Evolutionary conservation across 2,113 vertebrate genomes (phyloP).

Genomic region (Malurus melanocephalus): DNA sequence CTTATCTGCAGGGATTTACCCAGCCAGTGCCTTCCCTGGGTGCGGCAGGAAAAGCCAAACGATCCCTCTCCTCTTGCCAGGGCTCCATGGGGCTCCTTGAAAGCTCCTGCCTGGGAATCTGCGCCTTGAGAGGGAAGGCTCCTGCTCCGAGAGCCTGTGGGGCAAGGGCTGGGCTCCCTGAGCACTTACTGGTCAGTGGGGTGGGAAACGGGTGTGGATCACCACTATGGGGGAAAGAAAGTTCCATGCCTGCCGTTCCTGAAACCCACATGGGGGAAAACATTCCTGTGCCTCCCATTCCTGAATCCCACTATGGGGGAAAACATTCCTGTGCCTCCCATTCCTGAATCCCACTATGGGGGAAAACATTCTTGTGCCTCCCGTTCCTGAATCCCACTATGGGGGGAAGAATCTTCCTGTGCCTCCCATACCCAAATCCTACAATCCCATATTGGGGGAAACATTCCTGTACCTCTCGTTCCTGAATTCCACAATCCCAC

Average conservation of each 20-base stretch:
- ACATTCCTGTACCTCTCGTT: no score
- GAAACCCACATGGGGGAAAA: not conserved
- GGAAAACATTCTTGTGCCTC: no score
- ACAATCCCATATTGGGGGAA: no score
- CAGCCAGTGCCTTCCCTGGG: rapidly evolving
- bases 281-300: no score
- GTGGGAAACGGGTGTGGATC: not conserved
- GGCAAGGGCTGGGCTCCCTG: not conserved
- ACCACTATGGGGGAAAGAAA: not conserved
- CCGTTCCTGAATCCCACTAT: not conserved
- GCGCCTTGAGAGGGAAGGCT: not conserved
- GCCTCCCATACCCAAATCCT: not conserved
- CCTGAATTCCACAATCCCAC: no score
- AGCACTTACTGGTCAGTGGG: rapidly evolving
- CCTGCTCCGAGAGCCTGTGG: not conserved
- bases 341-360: no score
- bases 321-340: not conserved
- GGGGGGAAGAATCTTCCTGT: no score
- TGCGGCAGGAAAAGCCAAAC: not conserved
- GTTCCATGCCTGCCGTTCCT: not conserved
- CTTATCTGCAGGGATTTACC: rapidly evolving
- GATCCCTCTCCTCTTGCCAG: not conserved
- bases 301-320: no score
- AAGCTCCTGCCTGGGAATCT: not conserved
- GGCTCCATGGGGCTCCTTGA: not conserved